Evolutionary conservation across 1,140 invertebrate species (phyloP), one percentile per base, ranked within the genome.

Genomic region (Sycobia sp.): DNA sequence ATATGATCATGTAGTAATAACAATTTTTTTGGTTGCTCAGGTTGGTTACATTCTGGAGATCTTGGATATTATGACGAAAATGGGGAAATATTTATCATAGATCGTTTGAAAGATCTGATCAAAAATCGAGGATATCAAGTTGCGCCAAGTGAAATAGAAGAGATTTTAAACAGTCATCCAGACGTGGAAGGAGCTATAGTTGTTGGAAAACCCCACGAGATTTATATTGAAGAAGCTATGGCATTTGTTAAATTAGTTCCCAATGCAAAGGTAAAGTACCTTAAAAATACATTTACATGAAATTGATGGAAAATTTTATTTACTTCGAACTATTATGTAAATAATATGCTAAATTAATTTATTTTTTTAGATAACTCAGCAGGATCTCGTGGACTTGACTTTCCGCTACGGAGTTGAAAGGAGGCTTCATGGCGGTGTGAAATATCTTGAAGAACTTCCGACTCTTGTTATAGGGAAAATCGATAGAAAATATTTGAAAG

Each of bases 161-260:
- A 80, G 34, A 70, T 91, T 8, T 80, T 93, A 9, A 69, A 86
- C 2, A 76, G 79, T 22, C 88, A 91, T 76, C 85, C 87, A 0
- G 83, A 74, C 0, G 84, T 94, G 1, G 71, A 78, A 29, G 89
- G 91, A 62, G 87, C 80, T 3, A 89, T 86, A 0, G 90, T 93
- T 0, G 81, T 91, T 23, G 88, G 89, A 0, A 78, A 90, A 34
- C 84, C 87, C 0, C 80, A 89, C 62, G 69, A 81, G 20, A 71
- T 80, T 18, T 76, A 78, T 67, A 85, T 86, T 11, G 88, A 93
- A 65, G 71, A 87, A 14, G 86, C 89, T 0, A 80, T 85, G 39
- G 91, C 89, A 5, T 87, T 88, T 39, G 78, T 93, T 2, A 65
- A 66, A 8, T 70, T 67, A 25, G 66, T 71, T 32, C 70, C 75